Evolutionary conservation across 2,113 vertebrate species (phyloP).

Genomic region (Apodemus sylvaticus): DNA sequence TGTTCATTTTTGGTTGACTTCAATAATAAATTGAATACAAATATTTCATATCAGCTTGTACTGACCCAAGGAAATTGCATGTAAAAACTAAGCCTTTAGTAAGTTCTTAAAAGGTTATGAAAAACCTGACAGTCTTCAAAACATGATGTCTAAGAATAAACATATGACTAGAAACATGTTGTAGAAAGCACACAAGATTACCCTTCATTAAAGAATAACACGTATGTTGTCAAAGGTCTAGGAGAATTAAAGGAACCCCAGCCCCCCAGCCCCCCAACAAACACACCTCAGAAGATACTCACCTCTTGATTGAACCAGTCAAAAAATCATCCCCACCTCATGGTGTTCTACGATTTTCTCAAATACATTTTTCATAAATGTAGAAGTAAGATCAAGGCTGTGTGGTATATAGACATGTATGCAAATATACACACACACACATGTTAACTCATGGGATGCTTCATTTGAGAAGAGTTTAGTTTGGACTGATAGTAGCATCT

Average conservation of each 20-base stretch:
- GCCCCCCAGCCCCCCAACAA: neutral
- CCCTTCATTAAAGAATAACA: neutral
- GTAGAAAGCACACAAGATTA: neutral
- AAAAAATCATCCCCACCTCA: neutral
- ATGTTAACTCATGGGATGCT: neutral
- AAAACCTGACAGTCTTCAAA: neutral
- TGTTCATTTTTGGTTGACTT: slow-evolving; percentile 47
- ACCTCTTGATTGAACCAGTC: neutral
- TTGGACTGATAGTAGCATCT: neutral
- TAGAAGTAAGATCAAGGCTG: neutral
- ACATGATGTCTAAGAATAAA: slow-evolving; percentile 36
- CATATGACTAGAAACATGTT: slow-evolving; percentile 32
- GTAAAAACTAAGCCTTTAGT: slow-evolving; percentile 50
- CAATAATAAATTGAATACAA: slow-evolving; percentile 40
- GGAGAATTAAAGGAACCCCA: neutral
- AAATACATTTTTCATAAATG: neutral
- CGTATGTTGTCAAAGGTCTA: slow-evolving; percentile 30
- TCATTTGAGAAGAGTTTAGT: neutral
- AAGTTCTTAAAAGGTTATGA: slow-evolving; percentile 40
- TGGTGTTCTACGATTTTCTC: slow-evolving; percentile 11
- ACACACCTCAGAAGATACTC: neutral
- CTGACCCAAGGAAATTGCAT: neutral
- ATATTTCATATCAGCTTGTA: neutral
- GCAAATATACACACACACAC: neutral
- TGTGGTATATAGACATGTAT: neutral